Base-by-base conservation (phyloP, 2,797 vertebrate species). In the Rhodeus uyekii region DNA sequence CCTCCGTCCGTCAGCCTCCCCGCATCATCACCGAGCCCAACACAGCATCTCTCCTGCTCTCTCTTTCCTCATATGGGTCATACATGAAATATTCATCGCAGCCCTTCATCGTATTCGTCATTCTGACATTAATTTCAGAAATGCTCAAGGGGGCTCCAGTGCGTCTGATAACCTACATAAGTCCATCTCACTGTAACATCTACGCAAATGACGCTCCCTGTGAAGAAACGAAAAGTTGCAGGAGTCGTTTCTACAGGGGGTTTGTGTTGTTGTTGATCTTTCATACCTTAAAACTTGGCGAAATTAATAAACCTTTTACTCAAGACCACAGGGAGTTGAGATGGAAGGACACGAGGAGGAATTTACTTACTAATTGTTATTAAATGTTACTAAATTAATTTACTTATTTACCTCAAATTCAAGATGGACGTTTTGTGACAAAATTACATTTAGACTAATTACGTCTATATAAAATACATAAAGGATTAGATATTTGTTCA, bases 41-140 rank as follows among this genome's bases (percentile, higher is more conserved):
- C 55, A 36, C 76, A 32, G 78, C 81, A 75, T 75, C 72, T 73
- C 73, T 72, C 39, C 86, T 46, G 63, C 76, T 58, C 61, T 44
- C 61, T 53, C 75, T 88, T 87, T 77, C 87, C 88, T 88, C 88
- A 94, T 92, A 86, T 94, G 92, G 93, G 93, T 93, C 94, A 94
- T 19, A 24, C 88, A 91, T 92, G 89, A 93, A 92, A 91, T 83
- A 92, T 93, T 92, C 82, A 86, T 87, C 74, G 76, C 68, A 46
- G 82, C 79, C 86, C 87, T 87, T 86, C 86, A 87, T 88, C 80
- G 85, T 38, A 76, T 82, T 91, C 88, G 34, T 81, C 61, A 80
- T 76, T 78, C 84, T 83, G 82, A 81, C 82, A 67, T 84, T 83
- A 80, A 86, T 89, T 89, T 90, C 88, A 38, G 87, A 87, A 69